Evolutionary conservation across 1,140 invertebrate genomes (phyloP).

Genomic region (Bombus turneri): DNA sequence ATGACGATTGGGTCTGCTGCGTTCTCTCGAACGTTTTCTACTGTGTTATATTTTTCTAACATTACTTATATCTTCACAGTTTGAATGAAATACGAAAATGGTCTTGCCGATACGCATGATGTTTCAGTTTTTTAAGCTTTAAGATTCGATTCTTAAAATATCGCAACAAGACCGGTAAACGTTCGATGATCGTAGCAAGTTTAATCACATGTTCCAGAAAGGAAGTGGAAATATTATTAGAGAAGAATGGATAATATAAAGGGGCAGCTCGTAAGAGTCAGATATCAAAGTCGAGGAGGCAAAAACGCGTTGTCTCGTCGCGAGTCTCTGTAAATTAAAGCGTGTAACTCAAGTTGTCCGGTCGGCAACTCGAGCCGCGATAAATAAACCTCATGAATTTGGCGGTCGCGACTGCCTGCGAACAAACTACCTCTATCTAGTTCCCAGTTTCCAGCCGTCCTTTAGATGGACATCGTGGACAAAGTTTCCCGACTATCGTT

Average conservation of each 20-base stretch:
- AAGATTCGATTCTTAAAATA: too few relatives aligned
- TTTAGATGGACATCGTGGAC: neutral
- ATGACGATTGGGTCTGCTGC: too few relatives aligned
- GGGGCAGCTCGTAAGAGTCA: neutral
- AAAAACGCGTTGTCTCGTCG: neutral
- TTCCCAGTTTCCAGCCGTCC: neutral
- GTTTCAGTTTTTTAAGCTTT: too few relatives aligned
- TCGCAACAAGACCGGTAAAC: too few relatives aligned
- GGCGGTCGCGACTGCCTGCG: constrained; percentile 1
- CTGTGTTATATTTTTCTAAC: too few relatives aligned
- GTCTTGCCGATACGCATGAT: too few relatives aligned
- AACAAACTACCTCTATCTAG: constrained; percentile 11
- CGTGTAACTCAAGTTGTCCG: neutral
- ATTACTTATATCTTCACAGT: too few relatives aligned
- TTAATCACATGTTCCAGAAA: too few relatives aligned
- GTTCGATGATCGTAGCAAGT: neutral
- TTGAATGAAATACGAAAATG: too few relatives aligned
- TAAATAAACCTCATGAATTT: constrained; percentile 39
- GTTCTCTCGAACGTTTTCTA: too few relatives aligned
- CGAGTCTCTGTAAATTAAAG: neutral
- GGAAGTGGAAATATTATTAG: neutral
- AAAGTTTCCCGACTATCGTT: constrained; percentile 12
- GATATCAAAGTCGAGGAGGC: neutral
- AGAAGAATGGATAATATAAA: neutral
- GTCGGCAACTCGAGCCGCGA: constrained; percentile 7